phyloP scores from a whole-genome alignment of 2,113 vertebrate species.

The Hiodon tergisus region DNA sequence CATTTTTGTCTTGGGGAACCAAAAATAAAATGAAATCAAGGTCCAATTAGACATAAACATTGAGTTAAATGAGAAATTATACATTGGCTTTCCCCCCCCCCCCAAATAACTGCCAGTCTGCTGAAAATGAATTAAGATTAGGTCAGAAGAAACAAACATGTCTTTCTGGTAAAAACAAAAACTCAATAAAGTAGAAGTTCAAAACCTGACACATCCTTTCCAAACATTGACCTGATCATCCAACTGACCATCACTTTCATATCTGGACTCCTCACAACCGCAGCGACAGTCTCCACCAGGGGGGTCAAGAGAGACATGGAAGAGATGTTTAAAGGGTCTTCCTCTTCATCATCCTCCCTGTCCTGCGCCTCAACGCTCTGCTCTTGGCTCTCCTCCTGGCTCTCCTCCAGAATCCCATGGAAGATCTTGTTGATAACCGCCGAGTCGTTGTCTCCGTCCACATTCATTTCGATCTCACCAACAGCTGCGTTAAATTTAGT shows the following conservation, averaged over 20 bases:
- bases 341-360: slow-evolving; percentile 58
- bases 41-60: too few relatives aligned
- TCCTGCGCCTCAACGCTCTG: slow-evolving; percentile 42
- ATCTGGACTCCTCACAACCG: slow-evolving; percentile 68
- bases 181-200: too few relatives aligned
- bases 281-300: slow-evolving; percentile 82
- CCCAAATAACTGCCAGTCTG: too few relatives aligned
- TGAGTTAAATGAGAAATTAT: too few relatives aligned
- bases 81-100: too few relatives aligned
- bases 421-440: slow-evolving; percentile 85
- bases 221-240: not conserved
- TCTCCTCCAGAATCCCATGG: slow-evolving; percentile 68
- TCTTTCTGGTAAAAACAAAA: too few relatives aligned
- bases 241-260: slow-evolving; percentile 56
- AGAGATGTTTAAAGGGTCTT: slow-evolving; percentile 86
- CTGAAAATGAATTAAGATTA: too few relatives aligned
- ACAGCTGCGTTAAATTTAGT: slow-evolving; percentile 22
- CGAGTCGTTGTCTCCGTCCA: slow-evolving; percentile 73
- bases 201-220: too few relatives aligned
- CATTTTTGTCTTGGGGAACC: too few relatives aligned
- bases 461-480: slow-evolving; percentile 59
- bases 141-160: too few relatives aligned
- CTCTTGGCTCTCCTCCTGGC: slow-evolving; percentile 57
- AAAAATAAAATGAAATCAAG: too few relatives aligned
- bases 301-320: slow-evolving; percentile 96